Percentiles rank a stretch among this genome's conserved stretches.
These are phyloP conservation scores for Sebastes cheni DNA, from an alignment of 2,797 vertebrate genomes.

Conservation along the genomic window DNA sequence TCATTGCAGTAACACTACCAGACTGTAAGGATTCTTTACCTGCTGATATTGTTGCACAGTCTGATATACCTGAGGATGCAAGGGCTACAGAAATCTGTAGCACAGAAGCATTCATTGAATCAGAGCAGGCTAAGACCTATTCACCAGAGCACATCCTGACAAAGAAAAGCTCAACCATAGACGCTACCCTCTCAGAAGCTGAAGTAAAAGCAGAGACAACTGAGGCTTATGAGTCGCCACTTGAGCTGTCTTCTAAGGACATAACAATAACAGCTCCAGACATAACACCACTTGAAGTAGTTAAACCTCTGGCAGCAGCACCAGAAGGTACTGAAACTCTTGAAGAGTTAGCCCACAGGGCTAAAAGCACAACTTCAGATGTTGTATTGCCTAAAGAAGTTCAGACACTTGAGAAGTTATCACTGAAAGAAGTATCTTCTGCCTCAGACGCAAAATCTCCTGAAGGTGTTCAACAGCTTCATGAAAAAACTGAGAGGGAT, in stretches of 20 bases:
- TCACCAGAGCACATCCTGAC: conserved; percentile 10
- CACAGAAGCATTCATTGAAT: conserved; percentile 9
- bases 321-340: conserved; percentile 1
- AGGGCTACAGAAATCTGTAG: conserved; percentile 9
- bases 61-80: conserved; percentile 8
- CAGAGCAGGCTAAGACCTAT: conserved; percentile 12
- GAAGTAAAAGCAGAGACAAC: conserved; percentile 20
- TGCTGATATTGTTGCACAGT: background rate
- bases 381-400: background rate
- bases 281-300: background rate
- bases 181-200: background rate
- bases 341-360: background rate
- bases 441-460: conserved; percentile 28
- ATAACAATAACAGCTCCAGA: conserved; percentile 1
- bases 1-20: background rate
- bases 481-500: conserved; percentile 29
- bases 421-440: conserved; percentile 9
- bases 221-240: background rate
- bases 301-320: conserved; percentile 2
- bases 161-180: conserved; percentile 15
- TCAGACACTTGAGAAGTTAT: conserved; percentile 6
- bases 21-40: conserved; percentile 31
- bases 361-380: conserved; percentile 16
- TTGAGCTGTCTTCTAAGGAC: conserved; percentile 6
- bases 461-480: conserved; percentile 19